phyloP scores from a whole-genome alignment of 1,140 invertebrate species.

The Scylla paramamosain region DNA sequence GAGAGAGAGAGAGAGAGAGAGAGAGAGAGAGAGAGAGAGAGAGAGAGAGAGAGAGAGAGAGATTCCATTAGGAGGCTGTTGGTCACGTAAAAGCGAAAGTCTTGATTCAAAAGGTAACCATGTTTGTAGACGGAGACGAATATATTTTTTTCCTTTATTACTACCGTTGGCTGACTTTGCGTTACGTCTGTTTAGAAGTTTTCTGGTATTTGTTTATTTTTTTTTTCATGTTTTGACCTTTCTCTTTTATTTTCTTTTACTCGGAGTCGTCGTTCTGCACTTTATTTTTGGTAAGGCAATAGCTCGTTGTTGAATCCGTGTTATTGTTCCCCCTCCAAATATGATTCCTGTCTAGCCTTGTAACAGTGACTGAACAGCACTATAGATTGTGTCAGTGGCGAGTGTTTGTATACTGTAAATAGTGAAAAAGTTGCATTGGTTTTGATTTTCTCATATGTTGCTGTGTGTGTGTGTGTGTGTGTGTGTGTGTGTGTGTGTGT shows the following conservation, averaged over 20 bases:
- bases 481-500: background rate
- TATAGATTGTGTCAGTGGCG: background rate
- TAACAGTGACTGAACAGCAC: background rate
- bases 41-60: background rate
- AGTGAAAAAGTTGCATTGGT: background rate
- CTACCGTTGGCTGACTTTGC: too few species aligned
- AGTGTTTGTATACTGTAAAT: background rate
- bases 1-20: conserved; percentile 23
- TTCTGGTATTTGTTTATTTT: too few species aligned
- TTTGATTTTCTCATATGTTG: background rate
- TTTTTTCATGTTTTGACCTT: too few species aligned
- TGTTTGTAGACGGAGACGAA: background rate
- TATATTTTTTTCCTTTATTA: too few species aligned
- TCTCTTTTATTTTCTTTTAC: too few species aligned
- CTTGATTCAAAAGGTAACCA: background rate
- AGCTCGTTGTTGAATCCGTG: background rate
- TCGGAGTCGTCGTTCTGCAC: too few species aligned
- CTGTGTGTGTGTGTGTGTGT: background rate
- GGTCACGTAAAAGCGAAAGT: background rate
- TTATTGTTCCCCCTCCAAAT: background rate
- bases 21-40: conserved; percentile 62
- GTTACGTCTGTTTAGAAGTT: too few species aligned
- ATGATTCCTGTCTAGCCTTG: background rate
- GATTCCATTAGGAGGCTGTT: background rate
- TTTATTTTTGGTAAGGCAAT: too few species aligned